Evolutionary conservation across 2,888 invertebrate species (phyloP), one percentile per base, ranked within the genome.

Genomic region (Monoplex corrugatus): DNA sequence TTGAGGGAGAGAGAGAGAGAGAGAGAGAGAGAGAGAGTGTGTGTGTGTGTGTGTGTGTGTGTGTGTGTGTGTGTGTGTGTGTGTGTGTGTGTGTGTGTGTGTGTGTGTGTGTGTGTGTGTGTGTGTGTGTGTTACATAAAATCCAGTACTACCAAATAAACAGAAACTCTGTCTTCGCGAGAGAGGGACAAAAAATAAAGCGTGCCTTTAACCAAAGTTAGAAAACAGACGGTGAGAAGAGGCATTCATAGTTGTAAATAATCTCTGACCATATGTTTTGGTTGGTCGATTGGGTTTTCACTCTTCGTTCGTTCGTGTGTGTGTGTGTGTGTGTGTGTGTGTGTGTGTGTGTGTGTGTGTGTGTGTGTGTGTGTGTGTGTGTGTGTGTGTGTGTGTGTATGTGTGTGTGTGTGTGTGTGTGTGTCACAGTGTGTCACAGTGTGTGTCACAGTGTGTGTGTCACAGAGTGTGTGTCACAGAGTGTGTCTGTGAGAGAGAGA

Each of bases 341-440:
- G 72, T 72, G 50, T 19, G 50, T 50, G 68, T n/a, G 68, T 68
- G 68, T 28, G 68, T 68, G 68, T 28, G 68, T 68, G 68, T 68
- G 68, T 68, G 68, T 68, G 68, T 68, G 68, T 68, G 68, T 68
- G 68, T 32, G 72, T 68, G 68, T 68, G 68, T 68, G 68, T 68
- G 68, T 28, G 68, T n/a, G 50, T 50, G 50, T 19, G 50, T 50
- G 50, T 50, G 50, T 50, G 50, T 19, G 19, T 19, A 63, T n/a
- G n/a, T 63, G 28, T 28, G 23, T 35, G 75, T 35, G 35, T 5
- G 75, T 35, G 75, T 35, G 75, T 35, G 75, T 35, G 75, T 35
- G 75, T 35, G 75, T 35, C 32, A 75, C 32, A 75, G 75, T 35
- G 75, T 35, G 32, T 28, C 28, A 63, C 28, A 63, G 23, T 3